A percentile compares a stretch with the other conserved stretches of the same genome.
These are phyloP conservation scores for Drosophila lini DNA, from an alignment of 1,140 invertebrate genomes.

Conservation along the genomic window DNA sequence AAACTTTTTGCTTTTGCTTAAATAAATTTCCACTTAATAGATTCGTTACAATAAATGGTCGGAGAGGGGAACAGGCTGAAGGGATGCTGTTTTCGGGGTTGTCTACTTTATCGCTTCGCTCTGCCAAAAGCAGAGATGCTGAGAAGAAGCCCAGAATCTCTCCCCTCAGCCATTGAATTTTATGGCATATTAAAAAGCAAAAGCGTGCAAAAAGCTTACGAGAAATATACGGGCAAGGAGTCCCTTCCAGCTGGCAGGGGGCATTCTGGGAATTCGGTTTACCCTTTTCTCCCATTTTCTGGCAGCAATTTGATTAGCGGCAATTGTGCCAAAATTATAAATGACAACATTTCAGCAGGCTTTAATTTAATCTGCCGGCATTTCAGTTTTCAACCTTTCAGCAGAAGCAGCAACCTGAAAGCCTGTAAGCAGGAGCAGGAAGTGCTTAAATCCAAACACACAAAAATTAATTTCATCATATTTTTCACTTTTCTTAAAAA, in stretches of 20 bases:
- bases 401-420: constrained; percentile 8
- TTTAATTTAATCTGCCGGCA: constrained; percentile 75
- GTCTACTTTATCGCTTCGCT: constrained; percentile 62
- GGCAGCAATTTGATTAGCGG: constrained; percentile 75
- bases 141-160: constrained; percentile 8
- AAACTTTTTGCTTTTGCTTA: constrained; percentile 59
- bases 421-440: constrained; percentile 44
- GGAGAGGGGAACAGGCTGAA: background rate
- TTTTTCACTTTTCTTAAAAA: constrained; percentile 72
- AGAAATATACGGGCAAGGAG: constrained; percentile 4
- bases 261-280: constrained; percentile 35
- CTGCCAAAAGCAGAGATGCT: constrained; percentile 41
- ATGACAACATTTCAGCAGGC: constrained; percentile 78
- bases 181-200: constrained; percentile 72
- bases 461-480: constrained; percentile 82
- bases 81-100: constrained; percentile 46
- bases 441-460: constrained; percentile 66
- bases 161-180: constrained; percentile 52
- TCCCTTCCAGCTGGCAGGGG: background rate
- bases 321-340: constrained; percentile 80
- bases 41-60: constrained; percentile 72
- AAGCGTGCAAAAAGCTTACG: constrained; percentile 48
- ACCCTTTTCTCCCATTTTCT: constrained; percentile 29
- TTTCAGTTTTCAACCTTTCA: constrained; percentile 70
- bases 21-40: constrained; percentile 82